Base-by-base conservation (phyloP, 37 sponge, comb jelly and placozoan species). In the Halichondria panicea region DNA sequence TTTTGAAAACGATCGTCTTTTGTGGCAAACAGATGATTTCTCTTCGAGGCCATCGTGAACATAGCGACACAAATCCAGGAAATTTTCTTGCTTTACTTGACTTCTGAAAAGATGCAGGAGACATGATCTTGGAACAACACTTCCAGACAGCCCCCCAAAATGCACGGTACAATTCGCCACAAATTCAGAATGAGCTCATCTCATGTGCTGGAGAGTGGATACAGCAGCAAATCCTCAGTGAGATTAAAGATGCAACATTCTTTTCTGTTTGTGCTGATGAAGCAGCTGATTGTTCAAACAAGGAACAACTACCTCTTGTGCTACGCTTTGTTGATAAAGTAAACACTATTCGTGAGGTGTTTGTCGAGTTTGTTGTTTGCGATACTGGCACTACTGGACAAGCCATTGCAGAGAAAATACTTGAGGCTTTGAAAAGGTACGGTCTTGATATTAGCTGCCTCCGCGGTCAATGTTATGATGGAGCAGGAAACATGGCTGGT, bases 101-200 rank as follows among this genome's bases (percentile, higher is more conserved):
- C 24, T 78, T 84, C 41, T 48, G 64, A 32, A 55, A 70, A 25
- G 72, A 84, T 57, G 70, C 78, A 33, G 85, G 78, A 66, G 85
- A 78, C 61, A 15, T n/a, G 50, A 48, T 84, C 32, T 55, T 84
- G 54, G 21, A 55, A 43, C 24, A 69, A 28, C 85, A 84, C 37
- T 69, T 84, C 56, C 24, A 45, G 55, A 40, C 77, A 41, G 72
- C 66, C 11, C 43, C 71, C 21, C 67, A 58, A 33, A 84, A 84
- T 76, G 78, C 78, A 22, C 77, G 43, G 57, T 84, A 84, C 55
- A 56, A 22, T 11, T 77, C 78, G 15, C 77, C 70, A 32, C 22
- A 39, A 40, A 77, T 77, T 41, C 85, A 77, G 39, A 83, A 83
- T 68, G 77, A 84, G n/a, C 52, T 77, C 43, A 76, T 84, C 39